Evolutionary conservation across 2,888 invertebrate species (phyloP).

Genomic region (Pristionchus exspectatus): DNA sequence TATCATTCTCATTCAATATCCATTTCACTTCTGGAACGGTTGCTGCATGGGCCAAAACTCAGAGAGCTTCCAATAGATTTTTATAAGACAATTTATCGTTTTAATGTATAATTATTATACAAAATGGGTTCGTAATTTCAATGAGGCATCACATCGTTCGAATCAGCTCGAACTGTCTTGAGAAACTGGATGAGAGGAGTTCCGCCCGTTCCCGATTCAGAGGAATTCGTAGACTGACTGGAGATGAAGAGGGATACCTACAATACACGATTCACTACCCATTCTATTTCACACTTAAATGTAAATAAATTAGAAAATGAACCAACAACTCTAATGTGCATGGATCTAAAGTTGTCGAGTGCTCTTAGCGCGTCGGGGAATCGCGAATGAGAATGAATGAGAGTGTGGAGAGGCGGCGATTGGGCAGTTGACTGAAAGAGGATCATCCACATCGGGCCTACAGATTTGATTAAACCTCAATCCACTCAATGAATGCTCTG

Average conservation of each 20-base stretch:
- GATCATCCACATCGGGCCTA: too few relatives aligned
- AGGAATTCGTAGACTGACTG: slow-evolving; percentile 35
- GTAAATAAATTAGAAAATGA: not conserved
- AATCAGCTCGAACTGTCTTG: slow-evolving; percentile 57
- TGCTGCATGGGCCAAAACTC: too few relatives aligned
- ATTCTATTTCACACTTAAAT: not conserved
- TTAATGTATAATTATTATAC: not conserved
- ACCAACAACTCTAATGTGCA: slow-evolving; percentile 55
- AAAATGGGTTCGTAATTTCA: not conserved
- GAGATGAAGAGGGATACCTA: slow-evolving; percentile 59
- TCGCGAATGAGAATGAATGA: slow-evolving; percentile 9
- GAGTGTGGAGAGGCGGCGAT: slow-evolving; percentile 22
- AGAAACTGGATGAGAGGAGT: slow-evolving; percentile 59
- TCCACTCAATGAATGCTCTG: slow-evolving; percentile 57
- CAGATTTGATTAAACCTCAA: not conserved
- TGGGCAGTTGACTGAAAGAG: not conserved
- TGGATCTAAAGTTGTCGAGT: slow-evolving; percentile 55
- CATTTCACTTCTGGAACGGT: too few relatives aligned
- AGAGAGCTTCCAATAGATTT: too few relatives aligned
- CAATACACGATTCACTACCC: not conserved
- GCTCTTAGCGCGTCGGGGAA: slow-evolving; percentile 46
- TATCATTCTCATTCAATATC: too few relatives aligned
- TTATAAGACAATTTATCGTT: not conserved
- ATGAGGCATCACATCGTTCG: slow-evolving; percentile 31
- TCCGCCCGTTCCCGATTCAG: slow-evolving; percentile 58